A percentile compares a stretch with the other conserved stretches of the same genome.
These are phyloP conservation scores for Acronicta aceris DNA, from an alignment of 2,888 invertebrate genomes.

Conservation along the genomic window DNA sequence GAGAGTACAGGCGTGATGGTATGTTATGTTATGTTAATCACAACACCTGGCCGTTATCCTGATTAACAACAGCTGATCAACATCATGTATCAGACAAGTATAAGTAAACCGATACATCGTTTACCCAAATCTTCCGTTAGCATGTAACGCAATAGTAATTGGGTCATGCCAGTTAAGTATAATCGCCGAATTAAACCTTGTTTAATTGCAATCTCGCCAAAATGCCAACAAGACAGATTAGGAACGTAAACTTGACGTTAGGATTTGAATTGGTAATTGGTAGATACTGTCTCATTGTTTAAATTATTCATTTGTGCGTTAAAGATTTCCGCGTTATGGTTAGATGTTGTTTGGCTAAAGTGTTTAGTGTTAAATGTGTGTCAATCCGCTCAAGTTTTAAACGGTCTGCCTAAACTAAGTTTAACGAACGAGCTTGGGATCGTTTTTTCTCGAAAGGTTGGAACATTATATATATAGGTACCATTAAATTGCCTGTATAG, in stretches of 20 bases:
- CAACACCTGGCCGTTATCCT: too few species aligned
- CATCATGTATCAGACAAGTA: too few species aligned
- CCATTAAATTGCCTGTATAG: too few species aligned
- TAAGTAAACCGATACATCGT: slow-evolving; percentile 11
- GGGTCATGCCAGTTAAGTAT: slow-evolving; percentile 47
- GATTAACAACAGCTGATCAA: too few species aligned
- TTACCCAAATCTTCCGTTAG: slow-evolving; percentile 32
- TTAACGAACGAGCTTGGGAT: neutral
- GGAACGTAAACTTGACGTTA: slow-evolving; percentile 53
- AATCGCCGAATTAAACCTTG: slow-evolving; percentile 53
- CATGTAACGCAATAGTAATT: slow-evolving; percentile 46
- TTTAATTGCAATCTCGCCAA: slow-evolving; percentile 54
- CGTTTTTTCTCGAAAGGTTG: neutral
- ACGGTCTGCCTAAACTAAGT: slow-evolving; percentile 16
- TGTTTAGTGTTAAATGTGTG: slow-evolving; percentile 16
- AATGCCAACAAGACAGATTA: slow-evolving; percentile 55
- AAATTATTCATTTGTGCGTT: slow-evolving; percentile 46
- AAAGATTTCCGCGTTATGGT: slow-evolving; percentile 41
- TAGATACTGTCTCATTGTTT: slow-evolving; percentile 41
- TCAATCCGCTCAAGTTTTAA: slow-evolving; percentile 22
- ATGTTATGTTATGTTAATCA: too few species aligned
- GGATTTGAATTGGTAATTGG: slow-evolving; percentile 57
- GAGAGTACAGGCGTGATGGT: too few species aligned
- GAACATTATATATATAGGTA: too few species aligned
- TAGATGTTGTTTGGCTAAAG: slow-evolving; percentile 39